Evolutionary conservation across 2,797 vertebrate genomes (phyloP), one percentile per base, ranked within the genome.

Genomic region (Sus cebifrons): DNA sequence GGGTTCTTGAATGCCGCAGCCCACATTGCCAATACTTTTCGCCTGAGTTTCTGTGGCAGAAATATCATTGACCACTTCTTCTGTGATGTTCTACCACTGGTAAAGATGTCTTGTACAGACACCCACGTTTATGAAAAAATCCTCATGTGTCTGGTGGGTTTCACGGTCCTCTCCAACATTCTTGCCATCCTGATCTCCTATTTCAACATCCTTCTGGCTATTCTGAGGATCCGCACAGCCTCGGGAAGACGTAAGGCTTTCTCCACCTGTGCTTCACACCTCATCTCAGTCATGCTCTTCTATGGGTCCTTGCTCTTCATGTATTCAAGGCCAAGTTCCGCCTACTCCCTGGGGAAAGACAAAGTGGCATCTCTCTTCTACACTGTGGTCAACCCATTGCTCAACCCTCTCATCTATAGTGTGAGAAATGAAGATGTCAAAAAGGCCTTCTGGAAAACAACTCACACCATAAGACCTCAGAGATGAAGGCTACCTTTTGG

Each of bases 61-160:
- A 98, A 96, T 58, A 21, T 96, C 36, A 98, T 98, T 74, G 88
- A 98, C 36, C 96, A 98, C 44, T 97, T 96, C 77, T 96, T 98
- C 70, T 98, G 97, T 60, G 95, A 98, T 82, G 95, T 7, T 36
- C 84, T 81, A 11, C 97, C 98, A 4, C 44, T 98, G 67, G 83
- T 97, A 52, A 98, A 97, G 52, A 97, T 97, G 96, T 96, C 96
- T 36, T 98, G 97, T 18, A 86, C 79, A 49, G 91, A 97, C 10
- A 96, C 96, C 1, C 6, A 2, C 12, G 27, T 89, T 40, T 97
- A 97, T 52, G 91, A 97, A 62, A 74, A 97, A 62, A 90, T 97
- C 1, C 58, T 97, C 0, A 17, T 92, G 8, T 40, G 74, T 7
- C 20, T 97, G 25, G 89, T 97, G 44, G 96, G 91, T 21, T 95